Evolutionary conservation across 2,888 invertebrate genomes (phyloP), one percentile per base, ranked within the genome.

Genomic region (Meganola albula): DNA sequence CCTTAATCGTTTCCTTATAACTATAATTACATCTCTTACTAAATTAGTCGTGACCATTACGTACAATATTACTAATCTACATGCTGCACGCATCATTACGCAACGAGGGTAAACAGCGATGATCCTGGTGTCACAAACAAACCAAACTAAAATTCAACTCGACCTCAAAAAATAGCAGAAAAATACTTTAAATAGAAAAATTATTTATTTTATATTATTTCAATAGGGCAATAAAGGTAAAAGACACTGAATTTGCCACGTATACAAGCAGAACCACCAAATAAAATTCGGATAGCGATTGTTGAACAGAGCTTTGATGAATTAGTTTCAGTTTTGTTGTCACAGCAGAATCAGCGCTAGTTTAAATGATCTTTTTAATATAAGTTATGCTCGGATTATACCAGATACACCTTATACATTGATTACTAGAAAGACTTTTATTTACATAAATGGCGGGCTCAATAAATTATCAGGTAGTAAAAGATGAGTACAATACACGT

Each of bases 21-120:
- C 72, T 82, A 84, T 74, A 79, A 74, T 85, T 83, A 84, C 84
- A 83, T 70, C 64, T 62, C 70, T 75, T 77, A 75, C 38, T 48
- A 48, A n/a, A 31, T 24, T 74, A 74, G 61, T 71, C 71, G 74
- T 77, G 76, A 74, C 72, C 67, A 54, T 68, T 67, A 75, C 64
- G 68, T 74, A 73, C 70, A 69, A 62, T 48, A 56, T 66, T 66
- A 65, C 58, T 71, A 78, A 62, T 36, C 78, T 82, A 82, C 71
- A 77, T 64, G 69, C 65, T 67, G 66, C 61, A 68, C 60, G 44
- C 54, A 53, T 55, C 58, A 57, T 53, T 53, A 57, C 62, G 61
- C 63, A 65, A 60, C 54, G 36, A 36, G 52, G 48, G 46, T 41
- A 47, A 47, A 58, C n/a, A n/a, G n/a, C n/a, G n/a, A n/a, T n/a